Conservation (phyloP, 2,797 vertebrate species). For the Anguilla marmorata region DNA sequence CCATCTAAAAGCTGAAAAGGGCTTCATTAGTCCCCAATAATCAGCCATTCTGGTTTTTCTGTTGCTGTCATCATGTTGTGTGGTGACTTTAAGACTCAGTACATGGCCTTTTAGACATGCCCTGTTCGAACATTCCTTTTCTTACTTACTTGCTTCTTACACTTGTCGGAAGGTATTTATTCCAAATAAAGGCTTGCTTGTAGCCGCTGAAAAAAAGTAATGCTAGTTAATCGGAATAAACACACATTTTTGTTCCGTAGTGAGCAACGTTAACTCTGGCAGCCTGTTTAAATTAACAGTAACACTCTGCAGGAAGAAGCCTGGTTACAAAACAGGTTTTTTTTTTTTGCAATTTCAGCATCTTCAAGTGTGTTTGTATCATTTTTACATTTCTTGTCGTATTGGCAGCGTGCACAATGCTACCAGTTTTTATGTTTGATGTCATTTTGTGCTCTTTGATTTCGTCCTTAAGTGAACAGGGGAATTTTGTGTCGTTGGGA, state of each 20-base stretch:
- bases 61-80: neutral
- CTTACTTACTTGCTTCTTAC: neutral
- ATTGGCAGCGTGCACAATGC: neutral
- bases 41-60: neutral
- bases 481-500: neutral
- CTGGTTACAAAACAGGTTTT: neutral
- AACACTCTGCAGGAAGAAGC: neutral
- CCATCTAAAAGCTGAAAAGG: no score
- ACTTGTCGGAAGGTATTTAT: neutral
- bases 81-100: neutral
- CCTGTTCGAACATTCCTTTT: neutral
- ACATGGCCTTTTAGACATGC: neutral
- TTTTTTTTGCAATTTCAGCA: neutral
- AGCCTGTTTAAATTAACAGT: neutral
- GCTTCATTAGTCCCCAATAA: neutral
- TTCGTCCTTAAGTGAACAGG: neutral
- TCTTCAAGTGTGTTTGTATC: neutral
- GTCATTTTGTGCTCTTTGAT: neutral
- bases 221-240: neutral
- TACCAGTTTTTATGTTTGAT: neutral
- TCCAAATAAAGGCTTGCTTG: neutral
- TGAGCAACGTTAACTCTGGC: neutral
- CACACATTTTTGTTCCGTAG: neutral
- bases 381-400: neutral
- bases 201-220: neutral